A percentile compares a stretch with the other conserved stretches of the same genome.
These are phyloP conservation scores for Hydrotaea cyrtoneurina DNA, from an alignment of 2,888 invertebrate species.

Conservation along the genomic window DNA sequence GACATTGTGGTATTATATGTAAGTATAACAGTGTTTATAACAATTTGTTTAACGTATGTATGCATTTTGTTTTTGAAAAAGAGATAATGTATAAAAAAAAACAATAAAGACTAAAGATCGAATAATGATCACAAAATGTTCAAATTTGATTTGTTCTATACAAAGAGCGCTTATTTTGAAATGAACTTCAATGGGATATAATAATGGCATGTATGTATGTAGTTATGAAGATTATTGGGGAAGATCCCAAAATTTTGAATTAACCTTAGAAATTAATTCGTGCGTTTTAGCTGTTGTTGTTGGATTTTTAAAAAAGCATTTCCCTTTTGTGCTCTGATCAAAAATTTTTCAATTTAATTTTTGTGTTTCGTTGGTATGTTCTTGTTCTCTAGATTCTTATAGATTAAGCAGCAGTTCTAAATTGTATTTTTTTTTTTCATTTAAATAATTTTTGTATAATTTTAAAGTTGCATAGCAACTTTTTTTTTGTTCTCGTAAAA, in stretches of 20 bases:
- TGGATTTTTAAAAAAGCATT: constrained; percentile 51
- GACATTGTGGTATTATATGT: constrained; percentile 45
- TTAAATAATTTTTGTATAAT: constrained; percentile 46
- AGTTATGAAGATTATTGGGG: constrained; percentile 19
- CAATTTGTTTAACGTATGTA: constrained; percentile 43
- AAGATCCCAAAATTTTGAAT: not conserved
- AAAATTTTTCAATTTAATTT: constrained; percentile 54
- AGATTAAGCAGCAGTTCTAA: constrained; percentile 24
- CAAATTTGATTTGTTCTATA: constrained; percentile 36
- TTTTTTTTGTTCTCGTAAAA: constrained; percentile 50
- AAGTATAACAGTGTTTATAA: constrained; percentile 57
- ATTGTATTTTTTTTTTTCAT: constrained; percentile 36
- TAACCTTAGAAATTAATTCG: constrained; percentile 63
- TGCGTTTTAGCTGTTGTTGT: constrained; percentile 65
- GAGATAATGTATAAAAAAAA: constrained; percentile 50
- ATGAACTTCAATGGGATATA: not conserved
- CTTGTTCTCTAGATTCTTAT: constrained; percentile 25
- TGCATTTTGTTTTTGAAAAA: constrained; percentile 31
- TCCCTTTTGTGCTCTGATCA: constrained; percentile 61
- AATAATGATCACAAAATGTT: constrained; percentile 59
- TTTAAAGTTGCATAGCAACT: constrained; percentile 69
- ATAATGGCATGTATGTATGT: constrained; percentile 12
- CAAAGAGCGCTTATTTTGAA: constrained; percentile 32
- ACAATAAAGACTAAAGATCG: constrained; percentile 39
- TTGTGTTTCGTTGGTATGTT: constrained; percentile 65